phyloP scores from a whole-genome alignment of 2,888 invertebrate species.

The Pammene aurita region DNA sequence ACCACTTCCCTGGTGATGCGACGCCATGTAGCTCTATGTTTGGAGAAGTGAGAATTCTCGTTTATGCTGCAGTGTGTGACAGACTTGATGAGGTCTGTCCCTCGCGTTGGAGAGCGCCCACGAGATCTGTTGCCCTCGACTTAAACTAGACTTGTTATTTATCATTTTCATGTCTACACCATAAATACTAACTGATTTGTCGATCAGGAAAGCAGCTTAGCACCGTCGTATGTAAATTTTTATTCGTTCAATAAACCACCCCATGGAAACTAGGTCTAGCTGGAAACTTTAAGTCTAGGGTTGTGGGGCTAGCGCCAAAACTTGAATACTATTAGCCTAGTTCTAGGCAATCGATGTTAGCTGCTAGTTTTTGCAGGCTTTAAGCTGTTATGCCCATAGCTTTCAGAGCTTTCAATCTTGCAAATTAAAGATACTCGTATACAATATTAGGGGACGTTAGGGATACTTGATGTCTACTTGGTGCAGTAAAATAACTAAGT shows the following conservation, averaged over 20 bases:
- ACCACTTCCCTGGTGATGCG: too few species aligned
- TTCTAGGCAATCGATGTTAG: slow-evolving; percentile 27
- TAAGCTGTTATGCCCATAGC: too few species aligned
- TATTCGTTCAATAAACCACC: slow-evolving; percentile 14
- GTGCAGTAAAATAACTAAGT: too few species aligned
- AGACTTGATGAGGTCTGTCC: too few species aligned
- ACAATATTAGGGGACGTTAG: too few species aligned
- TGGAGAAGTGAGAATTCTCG: too few species aligned
- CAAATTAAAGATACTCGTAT: not conserved
- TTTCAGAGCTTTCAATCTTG: not conserved
- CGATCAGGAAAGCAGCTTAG: not conserved
- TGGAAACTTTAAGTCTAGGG: slow-evolving; percentile 22
- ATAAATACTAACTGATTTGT: slow-evolving; percentile 8
- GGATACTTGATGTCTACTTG: too few species aligned
- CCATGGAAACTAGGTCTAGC: slow-evolving; percentile 32
- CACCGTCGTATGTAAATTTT: not conserved
- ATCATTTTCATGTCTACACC: not conserved
- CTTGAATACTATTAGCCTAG: slow-evolving; percentile 37
- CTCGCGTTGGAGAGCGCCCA: too few species aligned
- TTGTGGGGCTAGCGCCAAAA: slow-evolving; percentile 18
- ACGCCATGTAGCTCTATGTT: too few species aligned
- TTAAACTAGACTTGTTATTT: too few species aligned
- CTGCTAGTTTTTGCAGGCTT: slow-evolving; percentile 3
- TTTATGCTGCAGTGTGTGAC: too few species aligned
- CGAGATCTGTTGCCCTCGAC: too few species aligned